Evolutionary conservation across 2,797 vertebrate genomes (phyloP), one percentile per base, ranked within the genome.

Genomic region (Gambusia yucatana): DNA sequence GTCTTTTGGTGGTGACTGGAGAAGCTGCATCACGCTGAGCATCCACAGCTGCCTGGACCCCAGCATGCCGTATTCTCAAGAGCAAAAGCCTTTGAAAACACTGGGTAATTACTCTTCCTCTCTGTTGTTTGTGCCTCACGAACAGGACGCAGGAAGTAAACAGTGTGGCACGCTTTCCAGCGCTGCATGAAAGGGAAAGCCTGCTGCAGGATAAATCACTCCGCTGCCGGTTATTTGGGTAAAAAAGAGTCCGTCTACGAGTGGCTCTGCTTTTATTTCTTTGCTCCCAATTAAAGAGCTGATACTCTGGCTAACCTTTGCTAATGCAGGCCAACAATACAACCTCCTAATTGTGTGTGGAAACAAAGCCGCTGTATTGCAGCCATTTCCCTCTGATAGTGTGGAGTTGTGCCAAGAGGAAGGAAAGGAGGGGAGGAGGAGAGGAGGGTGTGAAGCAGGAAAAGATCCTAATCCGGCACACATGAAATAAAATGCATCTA

Each of bases 131-230:
- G 61, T 57, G 86, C 85, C 88, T 91, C 88, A 85, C 84, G 81
- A 90, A 85, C 88, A 91, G 94, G 91, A 95, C 89, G 84, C 73
- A 87, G 91, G 85, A 92, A 91, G 89, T 92, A 91, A 94, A 93
- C 91, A 91, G 70, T 10, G 33, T 3, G 5, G 65, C 74, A 63
- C 43, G 79, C 77, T 73, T n/a, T 67, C 39, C 76, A 44, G 67
- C 1, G 16, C 78, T 33, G 71, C 74, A 59, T 73, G 30, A 70
- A 44, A n/a, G 39, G 9, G 43, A 69, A 44, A 14, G 25, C 41
- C 41, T n/a, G 85, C 77, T 76, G 83, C 85, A 79, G 82, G 77
- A 85, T 86, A 89, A 78, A 87, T 41, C 48, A 57, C 16, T 82
- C 72, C 0, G 79, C 88, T 76, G 48, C n/a, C 20, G 86, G 79